phyloP scores from a whole-genome alignment of 2,797 vertebrate genomes.

The Poeciliopsis paucimaculata region DNA sequence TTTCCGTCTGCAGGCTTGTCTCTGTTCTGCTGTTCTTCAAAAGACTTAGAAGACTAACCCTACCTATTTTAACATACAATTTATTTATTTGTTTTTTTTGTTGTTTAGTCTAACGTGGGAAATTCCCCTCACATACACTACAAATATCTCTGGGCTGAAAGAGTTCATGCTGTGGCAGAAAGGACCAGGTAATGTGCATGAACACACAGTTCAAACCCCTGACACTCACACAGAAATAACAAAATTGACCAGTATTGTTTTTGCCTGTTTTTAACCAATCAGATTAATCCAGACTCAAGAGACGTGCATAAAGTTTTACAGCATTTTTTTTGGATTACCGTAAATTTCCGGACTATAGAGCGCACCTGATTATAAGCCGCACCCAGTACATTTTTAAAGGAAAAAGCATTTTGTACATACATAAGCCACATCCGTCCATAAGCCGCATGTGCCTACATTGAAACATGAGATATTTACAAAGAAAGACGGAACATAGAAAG shows the following conservation, averaged over 20 bases:
- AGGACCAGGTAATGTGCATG: conserved; percentile 6
- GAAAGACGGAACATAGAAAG: no score
- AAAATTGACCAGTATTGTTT: neutral
- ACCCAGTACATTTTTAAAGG: no score
- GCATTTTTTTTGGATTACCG: no score
- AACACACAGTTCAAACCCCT: neutral
- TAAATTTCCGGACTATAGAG: no score
- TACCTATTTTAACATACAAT: neutral
- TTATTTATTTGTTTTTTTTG: neutral
- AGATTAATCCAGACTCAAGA: neutral
- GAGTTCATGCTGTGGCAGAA: neutral
- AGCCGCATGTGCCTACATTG: no score
- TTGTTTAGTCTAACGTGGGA: conserved; percentile 2
- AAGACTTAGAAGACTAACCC: neutral
- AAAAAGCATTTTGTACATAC: no score
- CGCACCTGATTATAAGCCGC: no score
- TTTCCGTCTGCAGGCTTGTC: neutral
- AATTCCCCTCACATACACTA: neutral
- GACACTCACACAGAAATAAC: neutral
- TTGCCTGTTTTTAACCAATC: neutral
- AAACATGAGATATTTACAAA: no score
- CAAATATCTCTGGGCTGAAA: neutral
- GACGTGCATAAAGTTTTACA: neutral
- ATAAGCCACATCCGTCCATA: no score
- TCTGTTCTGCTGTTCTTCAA: neutral